These are phyloP conservation scores for Zhengitettix transpicula DNA, from an alignment of 2,888 invertebrate species.

Conservation along the genomic window DNA sequence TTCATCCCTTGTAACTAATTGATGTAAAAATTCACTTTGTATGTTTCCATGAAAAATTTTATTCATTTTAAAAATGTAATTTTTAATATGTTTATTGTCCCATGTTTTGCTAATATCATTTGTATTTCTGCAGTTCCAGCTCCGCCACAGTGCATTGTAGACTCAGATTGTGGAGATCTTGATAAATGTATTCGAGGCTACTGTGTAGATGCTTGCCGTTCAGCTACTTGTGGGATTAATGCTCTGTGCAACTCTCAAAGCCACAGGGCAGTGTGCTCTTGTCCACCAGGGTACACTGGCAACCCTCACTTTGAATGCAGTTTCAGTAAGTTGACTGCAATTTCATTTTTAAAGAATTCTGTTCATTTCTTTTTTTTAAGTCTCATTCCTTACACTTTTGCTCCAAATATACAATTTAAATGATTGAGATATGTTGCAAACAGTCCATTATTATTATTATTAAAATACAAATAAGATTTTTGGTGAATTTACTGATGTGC, in stretches of 20 bases:
- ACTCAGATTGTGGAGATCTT: slow-evolving; percentile 55
- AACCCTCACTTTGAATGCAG: slow-evolving; percentile 65
- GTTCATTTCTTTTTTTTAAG: neutral
- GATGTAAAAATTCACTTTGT: no score
- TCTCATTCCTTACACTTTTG: no score
- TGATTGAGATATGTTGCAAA: no score
- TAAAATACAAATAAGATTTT: no score
- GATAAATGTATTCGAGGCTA: slow-evolving; percentile 60
- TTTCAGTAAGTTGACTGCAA: slow-evolving; percentile 26
- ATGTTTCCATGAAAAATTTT: no score
- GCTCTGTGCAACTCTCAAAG: slow-evolving; percentile 60
- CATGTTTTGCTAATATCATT: slow-evolving; percentile 14
- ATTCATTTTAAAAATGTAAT: neutral
- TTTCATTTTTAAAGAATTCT: neutral
- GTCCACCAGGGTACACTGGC: slow-evolving; percentile 60
- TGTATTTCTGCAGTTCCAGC: slow-evolving; percentile 26
- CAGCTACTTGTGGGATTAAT: slow-evolving; percentile 65
- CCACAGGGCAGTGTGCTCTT: slow-evolving; percentile 62
- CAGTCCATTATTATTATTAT: no score
- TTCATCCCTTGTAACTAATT: no score
- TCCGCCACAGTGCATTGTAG: slow-evolving; percentile 44
- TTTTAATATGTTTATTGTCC: neutral
- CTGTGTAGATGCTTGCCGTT: slow-evolving; percentile 63
- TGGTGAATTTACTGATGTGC: no score
- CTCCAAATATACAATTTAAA: no score